These are phyloP conservation scores for Oscheius sp. DNA, from an alignment of 2,888 invertebrate species.

Conservation along the genomic window DNA sequence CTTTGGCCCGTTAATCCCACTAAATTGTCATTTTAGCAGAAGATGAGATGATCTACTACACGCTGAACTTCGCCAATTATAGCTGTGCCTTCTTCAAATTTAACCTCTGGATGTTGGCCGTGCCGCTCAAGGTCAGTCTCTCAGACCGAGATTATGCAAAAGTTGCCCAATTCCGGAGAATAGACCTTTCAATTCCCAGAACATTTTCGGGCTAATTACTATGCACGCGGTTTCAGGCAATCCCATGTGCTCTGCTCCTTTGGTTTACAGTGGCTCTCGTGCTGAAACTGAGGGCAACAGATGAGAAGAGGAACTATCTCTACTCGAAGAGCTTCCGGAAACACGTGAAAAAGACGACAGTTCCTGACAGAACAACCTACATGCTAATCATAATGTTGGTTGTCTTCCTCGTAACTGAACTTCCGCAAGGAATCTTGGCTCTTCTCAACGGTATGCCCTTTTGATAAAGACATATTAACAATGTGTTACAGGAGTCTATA, in stretches of 20 bases:
- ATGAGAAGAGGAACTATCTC: slow-evolving; percentile 66
- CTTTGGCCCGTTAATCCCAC: background rate
- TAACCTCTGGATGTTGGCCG: slow-evolving; percentile 64
- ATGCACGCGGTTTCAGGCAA: slow-evolving; percentile 42
- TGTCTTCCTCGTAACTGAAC: slow-evolving; percentile 64
- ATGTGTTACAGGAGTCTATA: slow-evolving; percentile 51
- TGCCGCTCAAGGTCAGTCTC: slow-evolving; percentile 55
- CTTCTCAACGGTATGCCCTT: slow-evolving; percentile 53
- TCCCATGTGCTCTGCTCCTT: slow-evolving; percentile 63
- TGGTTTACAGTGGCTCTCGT: slow-evolving; percentile 65
- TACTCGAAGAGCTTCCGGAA: slow-evolving; percentile 68
- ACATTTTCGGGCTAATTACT: too few species aligned
- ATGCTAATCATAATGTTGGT: slow-evolving; percentile 64
- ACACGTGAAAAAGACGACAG: slow-evolving; percentile 65
- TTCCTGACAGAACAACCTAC: slow-evolving; percentile 63
- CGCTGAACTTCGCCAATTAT: slow-evolving; percentile 48
- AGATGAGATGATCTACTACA: slow-evolving; percentile 6
- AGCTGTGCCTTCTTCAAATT: slow-evolving; percentile 64
- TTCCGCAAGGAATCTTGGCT: slow-evolving; percentile 65
- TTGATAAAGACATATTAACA: slow-evolving; percentile 8
- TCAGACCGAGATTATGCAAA: background rate
- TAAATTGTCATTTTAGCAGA: slow-evolving; percentile 18
- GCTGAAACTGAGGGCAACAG: slow-evolving; percentile 59
- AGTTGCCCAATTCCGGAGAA: too few species aligned
- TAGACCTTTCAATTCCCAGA: too few species aligned